Base-by-base conservation (phyloP, 1,140 invertebrate genomes). In the Notospermus geniculatus region DNA sequence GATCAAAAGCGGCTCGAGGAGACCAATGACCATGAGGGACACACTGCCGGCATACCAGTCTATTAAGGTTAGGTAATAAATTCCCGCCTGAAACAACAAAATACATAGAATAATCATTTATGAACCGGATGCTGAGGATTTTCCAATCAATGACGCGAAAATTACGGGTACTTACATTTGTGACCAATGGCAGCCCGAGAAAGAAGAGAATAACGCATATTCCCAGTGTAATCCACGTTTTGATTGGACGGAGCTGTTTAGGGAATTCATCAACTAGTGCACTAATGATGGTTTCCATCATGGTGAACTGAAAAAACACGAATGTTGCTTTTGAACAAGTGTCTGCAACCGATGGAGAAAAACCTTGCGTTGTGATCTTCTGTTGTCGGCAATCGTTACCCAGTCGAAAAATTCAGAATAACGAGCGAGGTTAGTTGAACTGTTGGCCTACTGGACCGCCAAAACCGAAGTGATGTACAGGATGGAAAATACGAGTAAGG, bases 11-110 rank as follows among this genome's bases (percentile, higher is more conserved):
- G 90, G 88, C 77, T 92, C 90, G 39, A 84, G 84, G 50, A 91
- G 60, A 39, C 75, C 80, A 56, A 91, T 90, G 19, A 92, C 80
- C n/a, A 92, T 75, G 0, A 91, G 89, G 17, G 90, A 91, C 85
- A 90, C 91, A 70, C 90, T 91, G 25, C 89, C 90, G 0, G 90
- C 89, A 71, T 91, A 91, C 67, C 89, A 90, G 71, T 92, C 90
- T 85, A 91, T 89, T 54, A 92, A 69, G 71, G 91, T 89, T 11
- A 91, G 79, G 86, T 90, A 89, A 73, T 90, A 91, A 85, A 90
- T 88, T 5, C 90, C 90, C 68, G 88, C 75, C 73, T 75, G 57
- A 5, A 59, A 63, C 22, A 23, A 50, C 56, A 60, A 79, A 25
- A 89, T 80, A 59, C 83, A 83, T 84, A 25, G 54, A 63, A 52